Evolutionary conservation across 2,888 invertebrate genomes (phyloP), one percentile per base, ranked within the genome.

Genomic region (Stenolophus ochropezus): DNA sequence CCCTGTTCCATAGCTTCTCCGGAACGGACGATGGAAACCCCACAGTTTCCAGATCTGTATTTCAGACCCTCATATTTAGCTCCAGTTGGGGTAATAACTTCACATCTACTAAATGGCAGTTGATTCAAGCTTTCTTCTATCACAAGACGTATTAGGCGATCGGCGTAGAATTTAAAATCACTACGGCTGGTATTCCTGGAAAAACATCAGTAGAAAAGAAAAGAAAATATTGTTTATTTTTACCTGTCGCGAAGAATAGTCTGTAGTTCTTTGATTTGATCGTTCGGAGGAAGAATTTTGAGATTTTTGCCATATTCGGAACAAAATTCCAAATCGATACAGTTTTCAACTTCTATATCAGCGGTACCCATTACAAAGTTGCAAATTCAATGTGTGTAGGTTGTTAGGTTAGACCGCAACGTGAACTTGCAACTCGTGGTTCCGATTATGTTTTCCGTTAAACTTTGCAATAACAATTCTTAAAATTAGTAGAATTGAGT

Each of bases 151-250:
- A 99, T 99, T 89, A 99, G 90, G 84, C 99, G 94, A 89, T 99
- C 99, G 0, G 99, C 99, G 89, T 97, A 98, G 90, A 99, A 99
- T 88, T 99, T 98, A 89, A 99, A 99, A 89, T 99, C 99, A 90
- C 96, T 97, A 85, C 98, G 92, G 1, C 94, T 91, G 21, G 98
- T 98, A 85, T 95, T 96, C 89, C 98, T 99, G 88, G 84, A 89
- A 56, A 56, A 56, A 20, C 2, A 18, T 2, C n/a, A 49, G n/a
- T 6, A n/a, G 25, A n/a, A n/a, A n/a, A n/a, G n/a, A n/a, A 18
- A 61, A 77, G 25, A 25, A 23, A 51, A 14, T 56, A 61, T 65
- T 21, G 20, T 21, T 20, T 81, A 87, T 92, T 91, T 90, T 91
- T 90, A 96, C 96, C 94, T 96, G 90, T 97, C 97, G 27, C 97